These are phyloP conservation scores for Menidia menidia DNA, from an alignment of 2,797 vertebrate species.

Conservation along the genomic window DNA sequence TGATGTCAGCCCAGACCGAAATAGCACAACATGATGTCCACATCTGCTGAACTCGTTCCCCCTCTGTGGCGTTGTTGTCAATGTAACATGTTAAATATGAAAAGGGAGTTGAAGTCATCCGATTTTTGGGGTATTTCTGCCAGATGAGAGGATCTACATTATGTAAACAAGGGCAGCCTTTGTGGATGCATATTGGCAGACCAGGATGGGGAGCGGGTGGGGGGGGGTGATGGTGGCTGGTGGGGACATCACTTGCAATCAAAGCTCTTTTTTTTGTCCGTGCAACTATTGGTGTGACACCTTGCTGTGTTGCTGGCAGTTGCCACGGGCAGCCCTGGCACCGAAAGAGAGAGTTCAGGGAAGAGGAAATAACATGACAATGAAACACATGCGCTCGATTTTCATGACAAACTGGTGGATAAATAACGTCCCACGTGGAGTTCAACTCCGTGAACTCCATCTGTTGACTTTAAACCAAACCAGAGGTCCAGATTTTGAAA, in stretches of 20 bases:
- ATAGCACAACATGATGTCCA: neutral
- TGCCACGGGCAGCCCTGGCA: neutral
- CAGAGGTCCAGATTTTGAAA: neutral
- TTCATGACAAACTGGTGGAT: constrained; percentile 15
- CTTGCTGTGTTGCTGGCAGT: constrained; percentile 22
- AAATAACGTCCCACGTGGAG: constrained; percentile 23
- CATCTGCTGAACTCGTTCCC: neutral
- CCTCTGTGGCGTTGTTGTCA: no score
- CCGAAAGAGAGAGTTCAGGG: neutral
- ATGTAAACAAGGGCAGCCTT: constrained; percentile 61
- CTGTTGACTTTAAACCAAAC: neutral
- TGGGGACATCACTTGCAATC: constrained; percentile 70
- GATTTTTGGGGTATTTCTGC: constrained; percentile 15
- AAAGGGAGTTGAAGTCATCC: neutral
- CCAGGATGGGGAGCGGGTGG: constrained; percentile 10
- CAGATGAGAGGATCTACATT: constrained; percentile 21
- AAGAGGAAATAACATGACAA: constrained; percentile 1
- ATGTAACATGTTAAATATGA: no score
- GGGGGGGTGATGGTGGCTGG: constrained; percentile 54
- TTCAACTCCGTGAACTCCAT: neutral
- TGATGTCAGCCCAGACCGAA: neutral
- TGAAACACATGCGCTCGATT: neutral
- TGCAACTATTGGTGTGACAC: constrained; percentile 11
- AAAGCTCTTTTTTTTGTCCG: constrained; percentile 58
- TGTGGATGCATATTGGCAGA: constrained; percentile 67